Base-by-base conservation (phyloP, 2,888 invertebrate species). In the Brachyptera risi region DNA sequence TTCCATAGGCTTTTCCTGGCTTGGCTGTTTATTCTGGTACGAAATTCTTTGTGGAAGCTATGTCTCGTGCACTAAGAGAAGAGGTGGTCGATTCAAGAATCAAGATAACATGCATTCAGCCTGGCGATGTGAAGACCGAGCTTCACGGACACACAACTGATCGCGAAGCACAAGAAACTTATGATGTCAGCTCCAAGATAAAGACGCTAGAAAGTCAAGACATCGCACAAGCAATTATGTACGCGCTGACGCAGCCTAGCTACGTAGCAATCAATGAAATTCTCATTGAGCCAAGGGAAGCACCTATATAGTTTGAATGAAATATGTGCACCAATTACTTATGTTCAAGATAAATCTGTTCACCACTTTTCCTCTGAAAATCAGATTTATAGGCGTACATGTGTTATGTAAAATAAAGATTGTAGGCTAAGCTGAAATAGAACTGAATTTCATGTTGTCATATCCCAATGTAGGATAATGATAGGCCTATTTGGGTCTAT, bases 21-120 rank as follows among this genome's bases (percentile, higher is more conserved):
- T 59, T 69, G 61, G 68, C 69, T 0, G 69, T 70, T 2, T 70
- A 70, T 50, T 67, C 67, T 1, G 70, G 68, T 17, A 69, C 69
- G 2, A 70, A 70, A 59, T 68, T 62, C 59, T 70, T 70, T 47
- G 61, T 69, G 44, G 68, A 69, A 58, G 68, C 65, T 3, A 61
- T 69, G 59, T 65, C 67, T 2, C 59, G 64, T 38, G 67, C 67
- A 3, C 42, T 70, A 57, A 62, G 70, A 17, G 62, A 67, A 42
- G 70, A 70, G 56, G 50, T 69, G 44, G 65, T 63, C 1, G 59
- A 66, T 1, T 40, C 63, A 26, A 65, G 65, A 5, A 63, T 70
- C 42, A 68, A 68, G 58, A 67, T 70, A 0, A 68, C 70, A 1
- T 68, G 68, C 44, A 67, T 70, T 42, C 69, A 69, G 47, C 69